Conservation (phyloP, 2,113 vertebrate genomes). For the Cryptomyrus ogoouensis region DNA sequence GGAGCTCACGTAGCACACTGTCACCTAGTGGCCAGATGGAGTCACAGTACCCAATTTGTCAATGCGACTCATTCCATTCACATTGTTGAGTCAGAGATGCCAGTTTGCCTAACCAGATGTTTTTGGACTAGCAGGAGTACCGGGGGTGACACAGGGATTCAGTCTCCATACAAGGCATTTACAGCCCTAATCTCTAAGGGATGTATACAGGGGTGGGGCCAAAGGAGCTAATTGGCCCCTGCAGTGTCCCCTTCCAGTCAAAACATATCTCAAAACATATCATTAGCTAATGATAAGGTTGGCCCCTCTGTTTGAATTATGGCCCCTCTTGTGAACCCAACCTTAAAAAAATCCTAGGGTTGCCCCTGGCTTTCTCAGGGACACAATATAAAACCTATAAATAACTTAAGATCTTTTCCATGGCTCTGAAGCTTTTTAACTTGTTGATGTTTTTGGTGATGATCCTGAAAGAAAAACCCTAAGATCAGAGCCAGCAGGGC, state of each 20-base stretch:
- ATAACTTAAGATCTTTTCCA: background rate
- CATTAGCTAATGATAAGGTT: background rate
- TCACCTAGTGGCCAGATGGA: conserved; percentile 60
- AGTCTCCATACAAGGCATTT: background rate
- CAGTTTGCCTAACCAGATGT: background rate
- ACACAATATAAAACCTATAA: background rate
- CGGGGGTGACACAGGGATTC: background rate
- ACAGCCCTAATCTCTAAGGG: background rate
- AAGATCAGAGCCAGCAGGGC: background rate
- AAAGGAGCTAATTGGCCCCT: background rate
- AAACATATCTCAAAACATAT: background rate
- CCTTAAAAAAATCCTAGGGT: background rate
- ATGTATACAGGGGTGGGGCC: background rate
- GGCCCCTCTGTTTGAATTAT: background rate
- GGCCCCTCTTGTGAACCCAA: background rate
- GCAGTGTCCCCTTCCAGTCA: background rate
- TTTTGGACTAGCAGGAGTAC: background rate
- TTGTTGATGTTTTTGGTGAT: background rate
- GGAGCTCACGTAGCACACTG: conserved; percentile 87
- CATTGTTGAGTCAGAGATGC: background rate
- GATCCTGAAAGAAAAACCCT: background rate
- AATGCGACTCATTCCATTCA: background rate
- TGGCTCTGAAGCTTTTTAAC: background rate
- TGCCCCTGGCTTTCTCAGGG: no score
- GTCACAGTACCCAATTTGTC: background rate